Base-by-base conservation (phyloP, 2,888 invertebrate genomes). In the Trypoxylon attenuatum region DNA sequence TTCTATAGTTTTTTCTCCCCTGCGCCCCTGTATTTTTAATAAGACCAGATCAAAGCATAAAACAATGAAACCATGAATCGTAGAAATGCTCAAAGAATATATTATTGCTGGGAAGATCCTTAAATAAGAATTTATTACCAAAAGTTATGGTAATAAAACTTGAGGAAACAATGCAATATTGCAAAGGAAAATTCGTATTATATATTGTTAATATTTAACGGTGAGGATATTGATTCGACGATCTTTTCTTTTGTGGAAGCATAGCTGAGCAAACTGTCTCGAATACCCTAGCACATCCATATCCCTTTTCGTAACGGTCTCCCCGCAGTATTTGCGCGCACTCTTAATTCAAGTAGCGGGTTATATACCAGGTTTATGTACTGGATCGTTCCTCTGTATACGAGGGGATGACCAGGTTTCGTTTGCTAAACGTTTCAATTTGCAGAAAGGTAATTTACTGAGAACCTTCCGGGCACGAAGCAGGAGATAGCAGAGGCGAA, bases 341-440 rank as follows among this genome's bases (percentile, higher is more conserved):
- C 67, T 67, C 66, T 67, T 65, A 65, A 50, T 66, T 67, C 60
- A 8, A 65, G 54, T 21, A 55, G 46, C 47, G 59, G 39, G 57
- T 61, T 62, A 58, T 58, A 52, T 33, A 49, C 38, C 33, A 25
- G 51, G 66, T 51, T 67, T 67, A 65, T 64, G 64, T 66, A 50
- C 53, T 29, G 50, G 46, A 50, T 55, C 67, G 54, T 67, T 51
- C 51, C 51, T 47, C 50, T 47, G 51, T 51, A 54, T 41, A 49
- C 66, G 66, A 60, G 46, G 69, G 61, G 65, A 69, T 66, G 69
- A 66, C 69, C 69, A 69, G 69, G 61, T 73, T 72, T 52, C 61
- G 65, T 58, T 69, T 69, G 69, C 69, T 72, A 61, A 73, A 73
- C 73, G 73, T 72, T 72, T 69, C 69, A 69, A 66, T 72, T 73